Conservation (phyloP, 64 coral and sea anemone species). For the Pocillopora damicornis region DNA sequence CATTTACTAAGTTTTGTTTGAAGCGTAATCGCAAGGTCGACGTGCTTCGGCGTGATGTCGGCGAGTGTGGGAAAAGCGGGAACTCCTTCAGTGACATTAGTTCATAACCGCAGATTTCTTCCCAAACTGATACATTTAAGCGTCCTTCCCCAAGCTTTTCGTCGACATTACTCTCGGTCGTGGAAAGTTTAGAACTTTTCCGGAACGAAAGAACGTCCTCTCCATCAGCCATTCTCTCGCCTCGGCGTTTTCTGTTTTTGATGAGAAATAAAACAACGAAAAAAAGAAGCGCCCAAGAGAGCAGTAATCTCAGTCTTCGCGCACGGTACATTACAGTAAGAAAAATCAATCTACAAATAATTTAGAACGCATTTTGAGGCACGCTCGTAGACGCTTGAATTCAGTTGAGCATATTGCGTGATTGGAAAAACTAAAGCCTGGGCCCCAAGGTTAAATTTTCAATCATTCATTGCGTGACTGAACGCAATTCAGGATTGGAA, state of each 20-base stretch:
- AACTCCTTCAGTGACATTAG: conserved; percentile 46
- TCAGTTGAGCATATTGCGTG: not conserved
- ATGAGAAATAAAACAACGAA: not conserved
- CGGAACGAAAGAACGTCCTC: not conserved
- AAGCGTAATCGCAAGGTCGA: conserved; percentile 35
- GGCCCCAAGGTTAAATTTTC: too few species aligned
- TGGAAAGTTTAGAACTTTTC: not conserved
- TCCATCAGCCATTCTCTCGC: not conserved
- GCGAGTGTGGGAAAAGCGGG: conserved; percentile 58
- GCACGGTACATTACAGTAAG: not conserved
- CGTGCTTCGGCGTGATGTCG: conserved; percentile 24
- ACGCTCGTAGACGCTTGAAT: too few species aligned
- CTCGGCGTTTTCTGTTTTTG: not conserved
- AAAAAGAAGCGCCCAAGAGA: not conserved
- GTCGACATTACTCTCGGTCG: not conserved
- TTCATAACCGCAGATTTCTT: conserved; percentile 41
- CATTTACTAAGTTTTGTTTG: not conserved
- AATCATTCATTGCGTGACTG: too few species aligned
- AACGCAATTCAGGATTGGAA: too few species aligned
- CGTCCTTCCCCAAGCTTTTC: not conserved
- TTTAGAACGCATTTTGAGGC: not conserved
- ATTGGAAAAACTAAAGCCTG: not conserved
- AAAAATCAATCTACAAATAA: not conserved
- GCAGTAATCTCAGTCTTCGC: not conserved
- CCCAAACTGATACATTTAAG: conserved; percentile 49